Conservation (phyloP, 2,888 invertebrate genomes). For the Formica aserva region DNA sequence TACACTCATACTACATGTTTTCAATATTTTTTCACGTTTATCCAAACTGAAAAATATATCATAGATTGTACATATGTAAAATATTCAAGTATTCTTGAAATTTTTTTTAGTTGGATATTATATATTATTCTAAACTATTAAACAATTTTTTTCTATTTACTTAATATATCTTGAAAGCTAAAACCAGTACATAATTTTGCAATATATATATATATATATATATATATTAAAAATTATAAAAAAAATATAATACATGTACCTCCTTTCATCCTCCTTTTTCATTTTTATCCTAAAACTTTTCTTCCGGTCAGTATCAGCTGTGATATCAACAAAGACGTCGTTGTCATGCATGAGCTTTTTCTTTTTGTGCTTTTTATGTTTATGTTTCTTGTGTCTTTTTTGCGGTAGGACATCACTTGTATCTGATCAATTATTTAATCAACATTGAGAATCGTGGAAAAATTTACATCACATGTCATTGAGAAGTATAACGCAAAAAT, state of each 20-base stretch:
- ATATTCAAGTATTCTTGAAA: neutral
- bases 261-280: constrained; percentile 86
- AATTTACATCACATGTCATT: constrained; percentile 16
- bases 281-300: constrained; percentile 87
- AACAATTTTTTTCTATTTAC: neutral
- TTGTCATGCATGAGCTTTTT: constrained; percentile 87
- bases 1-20: constrained; percentile 70
- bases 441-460: neutral
- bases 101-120: neutral
- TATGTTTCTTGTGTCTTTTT: constrained; percentile 89
- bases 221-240: neutral
- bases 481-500: neutral
- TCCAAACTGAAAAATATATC: constrained; percentile 67
- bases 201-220: neutral
- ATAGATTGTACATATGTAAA: neutral
- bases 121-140: neutral
- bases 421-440: constrained; percentile 54
- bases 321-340: constrained; percentile 87
- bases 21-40: constrained; percentile 77
- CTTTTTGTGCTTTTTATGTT: constrained; percentile 89
- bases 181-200: neutral
- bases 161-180: neutral
- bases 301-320: constrained; percentile 86
- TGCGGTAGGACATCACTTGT: constrained; percentile 83
- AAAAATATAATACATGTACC: constrained; percentile 59